Base-by-base conservation (phyloP, 2,797 vertebrate genomes). In the Galaxias olidus region DNA sequence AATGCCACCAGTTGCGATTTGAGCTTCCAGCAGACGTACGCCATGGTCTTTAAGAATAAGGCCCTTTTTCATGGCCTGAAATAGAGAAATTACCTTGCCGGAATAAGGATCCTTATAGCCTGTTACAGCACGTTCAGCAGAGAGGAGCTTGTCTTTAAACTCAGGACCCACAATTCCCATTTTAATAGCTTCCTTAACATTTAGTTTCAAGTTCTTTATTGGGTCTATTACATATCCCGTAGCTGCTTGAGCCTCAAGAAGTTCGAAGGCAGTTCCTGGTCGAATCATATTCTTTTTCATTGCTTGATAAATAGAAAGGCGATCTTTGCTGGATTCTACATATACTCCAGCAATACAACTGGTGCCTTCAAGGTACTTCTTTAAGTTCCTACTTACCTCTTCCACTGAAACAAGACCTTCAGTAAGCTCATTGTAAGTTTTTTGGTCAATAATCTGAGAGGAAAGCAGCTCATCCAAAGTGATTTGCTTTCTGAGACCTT, bases 211-310 rank as follows among this genome's bases (percentile, higher is more conserved):
- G 67, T 95, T 96, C 78, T 97, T 98, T 73, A 99, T 98, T 1
- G 98, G 98, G 80, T 99, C 97, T 0, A 98, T 94, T 1, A 99
- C 92, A 0, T 98, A 98, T 4, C 98, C 97, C 0, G 98, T 99
- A 70, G 98, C 95, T 0, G 98, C 98, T 83, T 99, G 98, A 0
- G 97, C 96, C 81, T 99, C 98, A 47, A 99, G 90, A 6, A 99
- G 92, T 87, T 98, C 98, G 0, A 99, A 98, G 0, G 97, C 98
- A 0, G 98, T 99, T 14, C 98, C 98, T 0, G 98, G 98, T 63
- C 98, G 90, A 73, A 99, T 96, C 91, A 99, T 97, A 58, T 96
- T 97, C 74, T 98, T 98, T 84, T 98, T 99, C 97, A 99, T 99
- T 65, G 97, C 98, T 86, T 98, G 96, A 85, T 99, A 99, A 69